Evolutionary conservation across 2,797 vertebrate genomes (phyloP).

Genomic region (Spea hammondii): DNA sequence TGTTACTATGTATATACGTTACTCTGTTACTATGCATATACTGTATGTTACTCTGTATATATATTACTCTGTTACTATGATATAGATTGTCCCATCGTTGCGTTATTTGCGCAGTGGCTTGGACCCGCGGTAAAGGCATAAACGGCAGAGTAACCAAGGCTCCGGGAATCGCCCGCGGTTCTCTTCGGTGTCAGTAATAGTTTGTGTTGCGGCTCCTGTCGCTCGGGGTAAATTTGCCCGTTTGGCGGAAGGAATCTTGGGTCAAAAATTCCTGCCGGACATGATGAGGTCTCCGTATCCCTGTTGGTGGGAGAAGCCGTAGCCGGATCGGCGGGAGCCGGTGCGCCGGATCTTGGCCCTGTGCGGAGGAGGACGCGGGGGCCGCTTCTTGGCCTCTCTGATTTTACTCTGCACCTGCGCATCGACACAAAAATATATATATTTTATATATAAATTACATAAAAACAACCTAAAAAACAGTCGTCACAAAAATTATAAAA

Average conservation of each 20-base stretch:
- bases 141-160: not conserved
- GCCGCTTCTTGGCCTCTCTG: conserved; percentile 68
- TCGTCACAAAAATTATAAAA: not conserved
- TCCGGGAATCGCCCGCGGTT: not conserved
- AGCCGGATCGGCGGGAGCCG: conserved; percentile 81
- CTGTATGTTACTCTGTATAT: no score
- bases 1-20: no score
- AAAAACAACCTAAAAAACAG: not conserved
- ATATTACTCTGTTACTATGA: no score
- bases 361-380: conserved; percentile 59
- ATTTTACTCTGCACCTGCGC: conserved; percentile 78
- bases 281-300: conserved; percentile 90
- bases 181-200: not conserved
- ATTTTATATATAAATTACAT: not conserved
- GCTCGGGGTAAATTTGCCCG: conserved; percentile 51
- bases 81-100: not conserved
- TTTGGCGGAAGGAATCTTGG: conserved; percentile 55
- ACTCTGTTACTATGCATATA: no score
- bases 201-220: conserved; percentile 30
- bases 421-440: conserved; percentile 18
- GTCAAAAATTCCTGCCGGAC: conserved; percentile 75
- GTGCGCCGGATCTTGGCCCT: conserved; percentile 59
- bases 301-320: conserved; percentile 90
- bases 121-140: not conserved
- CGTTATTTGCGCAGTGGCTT: not conserved